A percentile compares a stretch with the other conserved stretches of the same genome.
Evolutionary conservation across 2,113 vertebrate species (phyloP).

Genomic region (Theristicus caerulescens): DNA sequence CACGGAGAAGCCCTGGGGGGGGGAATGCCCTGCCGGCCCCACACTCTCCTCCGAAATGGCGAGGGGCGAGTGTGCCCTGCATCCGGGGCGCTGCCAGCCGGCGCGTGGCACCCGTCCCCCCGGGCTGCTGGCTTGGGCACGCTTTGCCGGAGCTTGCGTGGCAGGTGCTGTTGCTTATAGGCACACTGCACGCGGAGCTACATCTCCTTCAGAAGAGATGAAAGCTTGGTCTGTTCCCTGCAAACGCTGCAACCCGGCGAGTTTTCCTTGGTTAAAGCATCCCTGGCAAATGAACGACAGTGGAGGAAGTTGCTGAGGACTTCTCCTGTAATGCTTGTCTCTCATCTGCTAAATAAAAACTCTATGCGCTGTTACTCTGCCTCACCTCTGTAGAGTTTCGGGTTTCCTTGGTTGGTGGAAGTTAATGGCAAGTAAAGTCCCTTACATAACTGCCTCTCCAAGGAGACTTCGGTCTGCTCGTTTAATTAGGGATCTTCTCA

Average conservation of each 20-base stretch:
- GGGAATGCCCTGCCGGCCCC: neutral
- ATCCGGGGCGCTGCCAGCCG: fast-evolving
- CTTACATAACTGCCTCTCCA: conserved; percentile 5
- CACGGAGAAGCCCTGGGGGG: neutral
- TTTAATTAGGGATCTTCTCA: conserved; percentile 44
- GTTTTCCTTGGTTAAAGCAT: neutral
- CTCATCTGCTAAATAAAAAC: neutral
- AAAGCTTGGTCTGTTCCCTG: fast-evolving
- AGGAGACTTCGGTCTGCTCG: neutral
- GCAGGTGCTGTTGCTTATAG: neutral
- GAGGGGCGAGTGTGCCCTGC: neutral
- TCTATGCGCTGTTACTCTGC: fast-evolving
- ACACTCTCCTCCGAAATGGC: fast-evolving
- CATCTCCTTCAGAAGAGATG: fast-evolving
- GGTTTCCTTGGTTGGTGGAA: neutral
- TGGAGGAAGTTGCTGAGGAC: neutral
- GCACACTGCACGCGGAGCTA: neutral
- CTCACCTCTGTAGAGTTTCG: neutral
- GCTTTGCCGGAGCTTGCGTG: neutral
- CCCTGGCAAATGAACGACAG: neutral
- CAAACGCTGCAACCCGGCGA: fast-evolving
- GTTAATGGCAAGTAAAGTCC: neutral
- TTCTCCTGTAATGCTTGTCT: neutral
- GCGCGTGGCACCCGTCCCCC: neutral
- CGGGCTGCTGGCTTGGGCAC: neutral